A percentile compares a stretch with the other conserved stretches of the same genome.
Conservation (phyloP, 2,113 vertebrate species). For the Ictalurus furcatus region DNA sequence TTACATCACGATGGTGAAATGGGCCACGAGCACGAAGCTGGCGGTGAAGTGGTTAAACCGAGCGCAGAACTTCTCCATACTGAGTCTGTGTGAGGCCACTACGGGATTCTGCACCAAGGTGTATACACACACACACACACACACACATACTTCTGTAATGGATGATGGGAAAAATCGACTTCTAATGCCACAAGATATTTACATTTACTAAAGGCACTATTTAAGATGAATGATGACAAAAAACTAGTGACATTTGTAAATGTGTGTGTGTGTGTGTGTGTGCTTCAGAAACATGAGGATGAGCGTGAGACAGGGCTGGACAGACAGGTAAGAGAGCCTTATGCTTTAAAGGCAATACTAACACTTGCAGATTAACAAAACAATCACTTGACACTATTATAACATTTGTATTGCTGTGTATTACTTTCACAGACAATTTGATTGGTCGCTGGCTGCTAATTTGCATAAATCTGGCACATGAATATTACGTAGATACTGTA, state of each 20-base stretch:
- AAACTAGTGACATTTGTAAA: background rate
- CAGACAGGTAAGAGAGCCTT: constrained; percentile 82
- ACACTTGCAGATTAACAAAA: background rate
- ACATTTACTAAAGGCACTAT: background rate
- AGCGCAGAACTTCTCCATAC: constrained; percentile 93
- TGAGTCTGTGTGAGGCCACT: constrained; percentile 92
- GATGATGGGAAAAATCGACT: background rate
- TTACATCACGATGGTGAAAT: constrained; percentile 97
- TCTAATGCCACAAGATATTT: background rate
- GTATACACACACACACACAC: constrained; percentile 19
- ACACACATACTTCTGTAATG: background rate
- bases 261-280: background rate
- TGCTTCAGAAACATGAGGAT: constrained; percentile 92
- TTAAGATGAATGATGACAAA: background rate
- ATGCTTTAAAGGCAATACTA: background rate
- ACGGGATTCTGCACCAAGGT: constrained; percentile 97
- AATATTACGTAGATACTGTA: background rate
- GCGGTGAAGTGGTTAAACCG: constrained; percentile 97
- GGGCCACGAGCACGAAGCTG: constrained; percentile 95
- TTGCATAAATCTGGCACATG: background rate
- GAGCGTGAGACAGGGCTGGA: constrained; percentile 93
- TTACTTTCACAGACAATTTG: background rate
- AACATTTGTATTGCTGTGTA: background rate
- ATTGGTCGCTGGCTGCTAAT: background rate
- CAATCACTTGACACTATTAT: background rate